phyloP scores from a whole-genome alignment of 2,113 vertebrate genomes.

The Melierax canorus region DNA sequence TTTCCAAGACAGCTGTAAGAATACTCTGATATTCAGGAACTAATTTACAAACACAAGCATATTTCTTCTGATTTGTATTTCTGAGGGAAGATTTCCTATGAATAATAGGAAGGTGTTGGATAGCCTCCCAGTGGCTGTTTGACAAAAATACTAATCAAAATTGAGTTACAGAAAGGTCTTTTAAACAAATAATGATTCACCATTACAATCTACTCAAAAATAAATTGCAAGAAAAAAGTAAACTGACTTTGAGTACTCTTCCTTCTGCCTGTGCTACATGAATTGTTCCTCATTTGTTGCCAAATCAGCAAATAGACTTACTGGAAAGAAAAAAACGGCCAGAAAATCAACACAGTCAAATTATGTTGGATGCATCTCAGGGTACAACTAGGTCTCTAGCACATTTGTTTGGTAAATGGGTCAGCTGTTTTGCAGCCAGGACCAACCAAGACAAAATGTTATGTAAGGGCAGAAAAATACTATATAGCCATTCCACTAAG shows the following conservation, averaged over 20 bases:
- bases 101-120: not conserved
- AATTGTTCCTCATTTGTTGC: constrained; percentile 47
- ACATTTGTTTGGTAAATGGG: not conserved
- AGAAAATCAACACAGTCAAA: not conserved
- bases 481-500: not conserved
- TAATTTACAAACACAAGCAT: not conserved
- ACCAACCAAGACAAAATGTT: not conserved
- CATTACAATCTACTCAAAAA: constrained; percentile 16
- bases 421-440: not conserved
- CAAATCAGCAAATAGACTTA: constrained; percentile 26
- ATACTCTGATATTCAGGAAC: not conserved
- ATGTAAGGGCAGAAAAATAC: not conserved
- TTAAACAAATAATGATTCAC: constrained; percentile 22
- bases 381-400: not conserved
- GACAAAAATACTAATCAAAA: not conserved
- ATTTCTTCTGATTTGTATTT: not conserved
- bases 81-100: not conserved
- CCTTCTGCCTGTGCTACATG: constrained; percentile 1
- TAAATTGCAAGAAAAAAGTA: not conserved
- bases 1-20: not conserved
- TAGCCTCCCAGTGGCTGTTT: not conserved
- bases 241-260: constrained; percentile 36
- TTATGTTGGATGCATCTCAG: not conserved
- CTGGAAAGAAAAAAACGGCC: not conserved
- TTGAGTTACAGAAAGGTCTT: not conserved